Percentiles rank a stretch among this genome's conserved stretches.
Evolutionary conservation across 2,797 vertebrate genomes (phyloP).

Genomic region (Pseudochirops cupreus): DNA sequence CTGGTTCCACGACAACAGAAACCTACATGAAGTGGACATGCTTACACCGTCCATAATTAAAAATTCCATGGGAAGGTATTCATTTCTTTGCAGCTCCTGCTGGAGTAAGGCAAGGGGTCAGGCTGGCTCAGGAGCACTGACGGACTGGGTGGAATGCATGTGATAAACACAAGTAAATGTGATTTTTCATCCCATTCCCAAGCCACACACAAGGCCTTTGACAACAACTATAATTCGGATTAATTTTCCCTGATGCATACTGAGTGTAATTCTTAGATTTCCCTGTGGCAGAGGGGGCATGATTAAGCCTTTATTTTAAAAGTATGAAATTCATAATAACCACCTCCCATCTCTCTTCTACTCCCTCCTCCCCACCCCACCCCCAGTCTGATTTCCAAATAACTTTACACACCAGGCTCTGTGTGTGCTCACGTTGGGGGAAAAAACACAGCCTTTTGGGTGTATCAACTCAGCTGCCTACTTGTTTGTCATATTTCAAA

Average conservation of each 20-base stretch:
- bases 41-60: not conserved
- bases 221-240: not conserved
- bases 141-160: not conserved
- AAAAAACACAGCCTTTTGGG: not conserved
- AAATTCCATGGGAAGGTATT: not conserved
- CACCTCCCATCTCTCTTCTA: not conserved
- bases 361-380: not conserved
- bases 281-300: not conserved
- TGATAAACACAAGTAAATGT: fast-evolving
- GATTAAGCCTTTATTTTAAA: not conserved
- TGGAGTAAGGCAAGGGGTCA: not conserved
- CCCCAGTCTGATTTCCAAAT: fast-evolving
- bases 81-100: not conserved
- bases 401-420: not conserved
- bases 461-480: fast-evolving
- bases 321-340: not conserved
- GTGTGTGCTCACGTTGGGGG: not conserved
- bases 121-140: not conserved
- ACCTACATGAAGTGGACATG: fast-evolving
- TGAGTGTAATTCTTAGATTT: not conserved
- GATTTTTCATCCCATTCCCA: not conserved
- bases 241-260: not conserved
- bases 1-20: not conserved
- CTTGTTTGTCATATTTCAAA: not conserved
- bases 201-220: not conserved